Conservation (phyloP, 1,140 invertebrate species). For the Drosophila gunungcola region DNA sequence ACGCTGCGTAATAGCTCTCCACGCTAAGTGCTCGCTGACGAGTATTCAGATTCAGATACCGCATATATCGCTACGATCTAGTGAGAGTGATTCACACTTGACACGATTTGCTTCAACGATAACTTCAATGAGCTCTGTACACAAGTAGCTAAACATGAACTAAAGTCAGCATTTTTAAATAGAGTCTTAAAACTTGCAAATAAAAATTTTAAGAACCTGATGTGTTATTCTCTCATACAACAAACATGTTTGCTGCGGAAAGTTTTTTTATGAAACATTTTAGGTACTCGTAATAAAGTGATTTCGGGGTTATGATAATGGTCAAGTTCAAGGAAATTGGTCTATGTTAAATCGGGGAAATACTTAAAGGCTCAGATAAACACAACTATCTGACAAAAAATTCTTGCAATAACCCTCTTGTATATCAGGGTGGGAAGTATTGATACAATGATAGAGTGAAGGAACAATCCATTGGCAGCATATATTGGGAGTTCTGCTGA, state of each 20-base stretch:
- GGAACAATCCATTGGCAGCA: background rate
- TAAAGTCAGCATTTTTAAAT: background rate
- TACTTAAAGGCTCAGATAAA: conserved; percentile 5
- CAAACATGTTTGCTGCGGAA: conserved; percentile 4
- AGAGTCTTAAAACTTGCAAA: background rate
- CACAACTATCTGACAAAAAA: background rate
- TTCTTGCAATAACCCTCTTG: background rate
- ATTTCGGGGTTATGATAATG: no score
- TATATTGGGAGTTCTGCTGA: background rate
- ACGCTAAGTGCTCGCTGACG: background rate
- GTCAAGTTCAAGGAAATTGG: conserved; percentile 15
- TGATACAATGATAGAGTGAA: background rate
- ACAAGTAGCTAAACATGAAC: background rate
- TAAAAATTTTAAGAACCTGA: no score
- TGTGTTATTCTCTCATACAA: background rate
- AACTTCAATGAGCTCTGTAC: background rate
- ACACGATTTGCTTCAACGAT: conserved; percentile 19
- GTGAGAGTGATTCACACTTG: conserved; percentile 30
- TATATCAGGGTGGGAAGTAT: background rate
- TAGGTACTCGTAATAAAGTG: no score
- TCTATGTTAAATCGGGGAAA: conserved; percentile 1
- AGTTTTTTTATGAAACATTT: conserved; percentile 14
- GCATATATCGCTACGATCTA: conserved; percentile 1
- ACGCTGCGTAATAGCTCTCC: conserved; percentile 7
- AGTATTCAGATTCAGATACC: conserved; percentile 1